These are phyloP conservation scores for Zeugodacus cucurbitae DNA, from an alignment of 1,140 invertebrate genomes.

Conservation along the genomic window DNA sequence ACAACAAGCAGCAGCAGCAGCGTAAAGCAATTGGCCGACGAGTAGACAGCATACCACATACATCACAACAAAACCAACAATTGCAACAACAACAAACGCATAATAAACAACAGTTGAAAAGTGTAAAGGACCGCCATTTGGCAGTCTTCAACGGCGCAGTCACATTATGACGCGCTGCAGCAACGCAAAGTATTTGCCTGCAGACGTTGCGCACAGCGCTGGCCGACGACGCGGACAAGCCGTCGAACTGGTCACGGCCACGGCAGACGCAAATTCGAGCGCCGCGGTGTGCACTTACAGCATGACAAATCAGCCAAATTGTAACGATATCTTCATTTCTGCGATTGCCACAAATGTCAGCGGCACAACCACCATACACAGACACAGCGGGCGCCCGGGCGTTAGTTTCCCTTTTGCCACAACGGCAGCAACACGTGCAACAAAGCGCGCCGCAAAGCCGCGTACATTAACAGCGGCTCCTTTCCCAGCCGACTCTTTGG, in stretches of 20 bases:
- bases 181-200: slow-evolving; percentile 29
- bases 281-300: neutral
- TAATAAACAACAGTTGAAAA: neutral
- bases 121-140: neutral
- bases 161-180: slow-evolving; percentile 40
- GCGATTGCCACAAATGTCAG: neutral
- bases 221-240: neutral
- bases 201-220: neutral
- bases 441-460: neutral
- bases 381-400: neutral
- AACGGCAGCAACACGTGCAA: neutral
- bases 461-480: neutral
- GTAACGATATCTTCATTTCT: slow-evolving; percentile 35
- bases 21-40: neutral
- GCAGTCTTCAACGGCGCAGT: neutral
- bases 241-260: slow-evolving; percentile 33
- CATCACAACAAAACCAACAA: neutral
- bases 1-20: neutral
- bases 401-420: neutral
- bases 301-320: slow-evolving; percentile 38
- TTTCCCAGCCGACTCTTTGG: neutral
- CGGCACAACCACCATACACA: neutral
- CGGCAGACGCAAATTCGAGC: slow-evolving; percentile 10
- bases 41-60: neutral
- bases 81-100: neutral